Base-by-base conservation (phyloP, 2,888 invertebrate species). In the Mystacides longicornis region DNA sequence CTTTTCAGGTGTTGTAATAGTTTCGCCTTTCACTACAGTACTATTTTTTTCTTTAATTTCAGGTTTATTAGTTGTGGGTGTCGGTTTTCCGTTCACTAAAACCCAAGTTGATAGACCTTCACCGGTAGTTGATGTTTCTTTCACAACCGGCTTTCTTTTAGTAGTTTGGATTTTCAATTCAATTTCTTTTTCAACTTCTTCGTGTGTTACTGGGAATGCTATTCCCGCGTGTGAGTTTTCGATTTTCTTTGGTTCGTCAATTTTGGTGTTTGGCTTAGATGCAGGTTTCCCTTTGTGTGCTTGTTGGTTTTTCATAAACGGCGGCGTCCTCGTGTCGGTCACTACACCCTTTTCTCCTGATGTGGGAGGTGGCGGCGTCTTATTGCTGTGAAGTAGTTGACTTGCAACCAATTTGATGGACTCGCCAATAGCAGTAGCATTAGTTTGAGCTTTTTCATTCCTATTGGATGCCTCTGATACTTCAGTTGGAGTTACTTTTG, bases 51-150 rank as follows among this genome's bases (percentile, higher is more conserved):
- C 64, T 20, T 62, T 51, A 14, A 64, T 64, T 3, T 51, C 23
- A n/a, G 27, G 49, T 31, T 65, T 71, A 19, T 51, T 47, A 45
- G 49, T 48, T 9, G 53, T 23, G 2, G 61, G 58, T 4, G 57
- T 52, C 42, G 58, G 55, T n/a, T 53, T 54, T 31, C 55, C 52
- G 60, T 85, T 87, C 18, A 89, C 67, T 18, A 87, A 72, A 58
- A 88, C 83, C 89, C 88, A 89, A 1, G 89, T 88, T 1, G 87
- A 88, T 58, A 88, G 76, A 1, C 86, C 86, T 65, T 81, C 82
- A 52, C 79, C 79, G 21, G 79, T 79, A 49, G 77, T 87, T 55
- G 76, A 82, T 54, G 74, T 27, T 47, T 52, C 49, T 49, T 57
- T 51, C 2, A 21, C 22, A 9, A 49, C 4, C 2, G 11, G 23